Conservation (phyloP, 2,888 invertebrate species). For the Margaritifera margaritifera region DNA sequence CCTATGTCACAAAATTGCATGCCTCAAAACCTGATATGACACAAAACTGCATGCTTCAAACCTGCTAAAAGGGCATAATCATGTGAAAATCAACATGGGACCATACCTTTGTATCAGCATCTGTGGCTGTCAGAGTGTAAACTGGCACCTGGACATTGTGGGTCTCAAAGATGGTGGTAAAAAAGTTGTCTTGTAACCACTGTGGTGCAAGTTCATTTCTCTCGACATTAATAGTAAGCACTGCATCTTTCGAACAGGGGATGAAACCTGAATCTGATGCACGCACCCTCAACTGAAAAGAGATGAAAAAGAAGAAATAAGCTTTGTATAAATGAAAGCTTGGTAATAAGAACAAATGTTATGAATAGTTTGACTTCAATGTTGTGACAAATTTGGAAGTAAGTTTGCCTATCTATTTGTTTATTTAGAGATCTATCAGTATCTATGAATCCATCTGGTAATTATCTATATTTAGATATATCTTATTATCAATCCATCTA, state of each 20-base stretch:
- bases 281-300: constrained; percentile 53
- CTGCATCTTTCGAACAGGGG: constrained; percentile 38
- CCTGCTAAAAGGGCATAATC: neutral
- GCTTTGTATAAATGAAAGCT: too few species aligned
- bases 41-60: too few species aligned
- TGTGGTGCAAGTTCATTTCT: constrained; percentile 57
- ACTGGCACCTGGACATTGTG: constrained; percentile 45
- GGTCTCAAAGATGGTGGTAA: constrained; percentile 55
- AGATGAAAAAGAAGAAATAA: neutral
- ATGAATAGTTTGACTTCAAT: too few species aligned
- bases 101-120: constrained; percentile 46
- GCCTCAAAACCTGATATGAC: too few species aligned
- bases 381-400: too few species aligned
- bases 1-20: too few species aligned
- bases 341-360: too few species aligned
- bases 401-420: neutral
- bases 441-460: neutral
- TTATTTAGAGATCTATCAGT: neutral
- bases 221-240: constrained; percentile 50
- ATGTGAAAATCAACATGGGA: too few species aligned
- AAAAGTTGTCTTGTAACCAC: constrained; percentile 42
- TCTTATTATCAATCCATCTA: too few species aligned
- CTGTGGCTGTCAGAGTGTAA: constrained; percentile 51
- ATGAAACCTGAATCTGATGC: constrained; percentile 57
- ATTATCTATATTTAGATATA: neutral